Evolutionary conservation across 2,113 vertebrate genomes (phyloP), one percentile per base, ranked within the genome.

Genomic region (Paramisgurnus dabryanus): DNA sequence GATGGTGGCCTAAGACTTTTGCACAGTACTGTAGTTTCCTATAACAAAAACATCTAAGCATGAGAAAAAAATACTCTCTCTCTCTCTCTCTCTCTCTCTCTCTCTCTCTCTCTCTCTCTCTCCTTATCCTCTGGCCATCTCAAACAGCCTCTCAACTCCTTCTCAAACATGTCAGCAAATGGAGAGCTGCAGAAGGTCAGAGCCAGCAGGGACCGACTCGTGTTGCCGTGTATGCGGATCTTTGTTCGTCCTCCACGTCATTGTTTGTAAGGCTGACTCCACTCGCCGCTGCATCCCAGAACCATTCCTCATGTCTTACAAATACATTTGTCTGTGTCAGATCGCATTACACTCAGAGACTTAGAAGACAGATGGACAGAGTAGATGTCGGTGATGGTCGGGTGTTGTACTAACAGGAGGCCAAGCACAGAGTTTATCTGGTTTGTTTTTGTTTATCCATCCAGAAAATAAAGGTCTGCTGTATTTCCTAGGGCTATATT

Each of bases 121-220:
- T 7, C 57, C 39, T 68, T 17, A 8, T 15, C 4, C 6, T 13
- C 4, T 18, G 17, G 7, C 40, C 74, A 50, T 80, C 82, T 67
- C 73, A 71, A 60, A 60, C 65, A 40, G 61, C 57, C 57, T 45
- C 76, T 50, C 82, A 64, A 60, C n/a, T 39, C 7, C 13, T 68
- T 50, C 49, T 7, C 64, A 67, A 55, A 49, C 73, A 83, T 55
- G 70, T 66, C 60, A 84, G 69, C 66, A 66, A 49, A 64, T 60
- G 74, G 77, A 70, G 40, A 73, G 73, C 53, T 39, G 57, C 66
- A 75, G 78, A 87, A 89, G 81, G 87, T 88, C 83, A 85, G 40
- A 85, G 69, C 82, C 63, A 80, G 83, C 40, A 76, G 18, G 61
- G 76, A 39, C 3, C 72, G 41, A 64, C 73, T 78, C 22, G 55